Conservation (phyloP, 2,113 vertebrate species). For the Corythornis cristatus region DNA sequence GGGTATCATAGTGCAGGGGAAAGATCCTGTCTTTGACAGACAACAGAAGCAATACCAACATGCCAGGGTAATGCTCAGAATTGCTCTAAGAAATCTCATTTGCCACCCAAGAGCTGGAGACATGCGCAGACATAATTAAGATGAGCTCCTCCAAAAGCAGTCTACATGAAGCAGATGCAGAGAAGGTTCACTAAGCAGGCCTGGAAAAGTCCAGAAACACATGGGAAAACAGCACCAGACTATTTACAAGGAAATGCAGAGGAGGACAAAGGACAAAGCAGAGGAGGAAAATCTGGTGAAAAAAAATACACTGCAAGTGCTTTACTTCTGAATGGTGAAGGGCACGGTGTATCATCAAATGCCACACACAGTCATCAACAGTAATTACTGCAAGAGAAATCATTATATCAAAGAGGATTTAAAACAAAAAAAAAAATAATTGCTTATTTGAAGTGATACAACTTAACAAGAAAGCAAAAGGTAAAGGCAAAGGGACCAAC, state of each 20-base stretch:
- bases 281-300: conserved; percentile 51
- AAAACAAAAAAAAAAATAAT: background rate
- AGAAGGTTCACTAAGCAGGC: background rate
- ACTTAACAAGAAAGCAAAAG: background rate
- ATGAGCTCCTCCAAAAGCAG: background rate
- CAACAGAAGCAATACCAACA: background rate
- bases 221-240: conserved; percentile 39
- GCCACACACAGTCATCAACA: background rate
- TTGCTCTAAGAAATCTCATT: background rate
- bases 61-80: background rate
- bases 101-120: background rate
- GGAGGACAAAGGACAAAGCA: conserved; percentile 64
- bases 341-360: background rate
- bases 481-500: background rate
- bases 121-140: background rate
- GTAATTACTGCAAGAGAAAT: background rate
- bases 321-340: background rate
- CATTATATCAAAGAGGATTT: background rate
- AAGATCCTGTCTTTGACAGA: background rate
- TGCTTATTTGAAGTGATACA: background rate
- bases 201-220: background rate
- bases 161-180: background rate
- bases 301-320: background rate
- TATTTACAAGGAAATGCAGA: conserved; percentile 53
- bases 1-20: background rate